Conservation (phyloP, 2,797 vertebrate genomes). For the Spondyliosoma cantharus region DNA sequence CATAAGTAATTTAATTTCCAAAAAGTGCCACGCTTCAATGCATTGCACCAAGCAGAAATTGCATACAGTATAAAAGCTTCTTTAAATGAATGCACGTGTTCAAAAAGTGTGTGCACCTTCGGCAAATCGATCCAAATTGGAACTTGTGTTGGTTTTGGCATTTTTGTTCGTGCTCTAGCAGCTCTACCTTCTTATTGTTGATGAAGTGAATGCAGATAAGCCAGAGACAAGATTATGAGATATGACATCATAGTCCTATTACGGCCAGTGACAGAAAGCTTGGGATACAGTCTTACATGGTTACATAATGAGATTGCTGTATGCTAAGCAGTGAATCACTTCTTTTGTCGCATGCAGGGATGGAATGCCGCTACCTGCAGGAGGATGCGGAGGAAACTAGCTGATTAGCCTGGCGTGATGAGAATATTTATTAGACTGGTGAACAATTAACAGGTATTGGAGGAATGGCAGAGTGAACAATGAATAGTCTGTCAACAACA, state of each 20-base stretch:
- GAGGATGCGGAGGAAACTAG: neutral
- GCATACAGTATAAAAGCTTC: neutral
- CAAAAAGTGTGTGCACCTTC: neutral
- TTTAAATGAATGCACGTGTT: neutral
- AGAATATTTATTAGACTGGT: neutral
- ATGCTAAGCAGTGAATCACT: constrained; percentile 55
- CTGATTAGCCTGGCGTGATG: neutral
- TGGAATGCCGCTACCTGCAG: constrained; percentile 13
- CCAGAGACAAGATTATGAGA: constrained; percentile 30
- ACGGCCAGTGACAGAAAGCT: constrained; percentile 27
- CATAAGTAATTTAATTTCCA: neutral
- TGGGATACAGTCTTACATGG: constrained; percentile 44
- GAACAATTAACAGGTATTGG: neutral
- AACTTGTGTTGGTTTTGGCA: neutral
- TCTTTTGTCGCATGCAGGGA: constrained; percentile 27
- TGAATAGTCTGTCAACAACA: neutral
- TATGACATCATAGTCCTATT: constrained; percentile 50
- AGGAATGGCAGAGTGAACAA: neutral
- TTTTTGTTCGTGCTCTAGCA: neutral
- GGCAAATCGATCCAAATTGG: neutral
- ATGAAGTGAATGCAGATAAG: constrained; percentile 1
- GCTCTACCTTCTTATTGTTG: neutral
- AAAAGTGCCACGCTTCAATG: neutral
- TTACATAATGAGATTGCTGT: constrained; percentile 66
- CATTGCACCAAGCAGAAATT: neutral